A percentile compares a stretch with the other conserved stretches of the same genome.
These are phyloP conservation scores for Musca vetustissima DNA, from an alignment of 1,140 invertebrate species.

Conservation along the genomic window DNA sequence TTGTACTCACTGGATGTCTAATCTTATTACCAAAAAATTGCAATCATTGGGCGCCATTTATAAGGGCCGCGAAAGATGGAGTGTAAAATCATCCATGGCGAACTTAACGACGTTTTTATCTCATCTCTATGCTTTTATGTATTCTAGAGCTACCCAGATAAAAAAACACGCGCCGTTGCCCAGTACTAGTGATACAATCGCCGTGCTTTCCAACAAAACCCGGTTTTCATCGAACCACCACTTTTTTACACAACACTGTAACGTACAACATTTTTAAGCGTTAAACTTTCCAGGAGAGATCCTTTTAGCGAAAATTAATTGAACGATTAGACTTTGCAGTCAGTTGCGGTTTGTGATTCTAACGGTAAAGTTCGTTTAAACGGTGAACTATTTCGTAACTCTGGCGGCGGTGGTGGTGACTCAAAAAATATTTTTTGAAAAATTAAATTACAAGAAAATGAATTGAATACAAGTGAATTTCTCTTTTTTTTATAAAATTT, in stretches of 20 bases:
- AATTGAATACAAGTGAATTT: not conserved
- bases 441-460: not conserved
- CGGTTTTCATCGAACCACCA: not conserved
- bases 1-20: too few relatives aligned
- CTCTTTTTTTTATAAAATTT: not conserved
- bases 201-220: not conserved
- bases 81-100: too few relatives aligned
- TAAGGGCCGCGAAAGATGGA: too few relatives aligned
- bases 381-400: not conserved
- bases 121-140: too few relatives aligned
- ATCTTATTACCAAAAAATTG: too few relatives aligned
- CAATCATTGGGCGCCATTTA: too few relatives aligned
- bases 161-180: too few relatives aligned
- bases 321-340: constrained; percentile 22
- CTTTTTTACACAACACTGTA: not conserved
- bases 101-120: too few relatives aligned
- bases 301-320: constrained; percentile 10
- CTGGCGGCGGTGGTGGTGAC: not conserved
- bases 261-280: not conserved
- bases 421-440: not conserved
- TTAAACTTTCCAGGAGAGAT: constrained; percentile 13
- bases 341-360: constrained; percentile 44
- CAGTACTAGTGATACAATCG: too few relatives aligned
- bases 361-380: constrained; percentile 39
- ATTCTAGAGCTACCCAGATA: too few relatives aligned